Percentiles rank a stretch among this genome's conserved stretches.
Evolutionary conservation across 2,797 vertebrate genomes (phyloP).

Genomic region (Mycteria americana): DNA sequence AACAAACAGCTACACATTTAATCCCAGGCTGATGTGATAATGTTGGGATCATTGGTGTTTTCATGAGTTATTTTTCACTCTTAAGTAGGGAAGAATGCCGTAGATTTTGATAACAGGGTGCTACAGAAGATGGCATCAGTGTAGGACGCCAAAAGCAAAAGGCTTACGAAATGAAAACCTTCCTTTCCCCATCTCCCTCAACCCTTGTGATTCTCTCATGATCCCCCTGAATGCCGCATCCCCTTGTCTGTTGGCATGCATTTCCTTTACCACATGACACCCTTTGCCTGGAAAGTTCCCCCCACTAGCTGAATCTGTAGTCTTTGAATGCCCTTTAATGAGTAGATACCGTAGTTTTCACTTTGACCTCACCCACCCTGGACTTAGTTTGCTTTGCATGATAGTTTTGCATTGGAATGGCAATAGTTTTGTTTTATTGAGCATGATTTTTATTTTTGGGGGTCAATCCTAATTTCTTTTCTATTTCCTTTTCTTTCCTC

Average conservation of each 20-base stretch:
- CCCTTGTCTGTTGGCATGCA: slow-evolving; percentile 72
- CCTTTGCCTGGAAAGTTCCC: slow-evolving; percentile 59
- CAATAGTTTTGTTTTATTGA: slow-evolving; percentile 78
- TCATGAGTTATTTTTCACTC: neutral
- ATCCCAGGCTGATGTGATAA: neutral
- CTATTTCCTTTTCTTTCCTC: slow-evolving; percentile 85
- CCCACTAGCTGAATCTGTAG: slow-evolving; percentile 47
- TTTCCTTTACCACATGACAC: slow-evolving; percentile 58
- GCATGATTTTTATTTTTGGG: slow-evolving; percentile 83
- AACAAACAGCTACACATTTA: neutral
- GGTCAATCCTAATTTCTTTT: slow-evolving; percentile 87
- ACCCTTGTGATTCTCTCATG: slow-evolving; percentile 26
- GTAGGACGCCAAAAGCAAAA: neutral
- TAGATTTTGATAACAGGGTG: neutral
- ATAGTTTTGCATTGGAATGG: slow-evolving; percentile 82
- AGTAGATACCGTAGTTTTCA: slow-evolving; percentile 52
- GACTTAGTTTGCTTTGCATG: slow-evolving; percentile 81
- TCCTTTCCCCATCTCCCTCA: neutral
- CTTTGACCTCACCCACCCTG: slow-evolving; percentile 26
- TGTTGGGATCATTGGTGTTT: neutral
- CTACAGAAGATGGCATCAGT: neutral
- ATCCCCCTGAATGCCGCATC: slow-evolving; percentile 46
- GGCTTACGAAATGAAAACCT: neutral
- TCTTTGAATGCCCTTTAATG: slow-evolving; percentile 52
- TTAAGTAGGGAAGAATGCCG: neutral